Conservation (phyloP, 2,797 vertebrate genomes). For the Sebastes trivittatus region DNA sequence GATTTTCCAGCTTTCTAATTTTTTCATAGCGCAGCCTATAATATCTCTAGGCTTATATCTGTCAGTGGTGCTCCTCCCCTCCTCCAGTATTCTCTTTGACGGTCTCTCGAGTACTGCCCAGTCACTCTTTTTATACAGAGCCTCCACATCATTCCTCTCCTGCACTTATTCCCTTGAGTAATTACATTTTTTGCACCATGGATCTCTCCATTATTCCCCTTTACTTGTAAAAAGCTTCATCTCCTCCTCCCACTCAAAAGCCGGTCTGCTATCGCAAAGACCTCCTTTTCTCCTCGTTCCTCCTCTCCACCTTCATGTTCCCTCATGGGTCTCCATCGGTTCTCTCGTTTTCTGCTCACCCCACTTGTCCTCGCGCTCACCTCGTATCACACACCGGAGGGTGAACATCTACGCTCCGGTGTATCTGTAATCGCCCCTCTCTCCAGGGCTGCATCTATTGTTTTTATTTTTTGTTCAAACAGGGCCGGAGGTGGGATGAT, state of each 20-base stretch:
- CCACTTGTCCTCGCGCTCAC: slow-evolving; percentile 1
- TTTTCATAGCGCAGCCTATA: slow-evolving; percentile 33
- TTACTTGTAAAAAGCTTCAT: slow-evolving; percentile 45
- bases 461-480: slow-evolving; percentile 25
- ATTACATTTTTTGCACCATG: slow-evolving; percentile 53
- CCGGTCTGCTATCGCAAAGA: slow-evolving; percentile 12
- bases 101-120: slow-evolving; percentile 51
- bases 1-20: slow-evolving; percentile 53
- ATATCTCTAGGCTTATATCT: slow-evolving; percentile 50
- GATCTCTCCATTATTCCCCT: slow-evolving; percentile 57
- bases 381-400: neutral
- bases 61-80: slow-evolving; percentile 50
- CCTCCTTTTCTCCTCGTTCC: slow-evolving; percentile 20
- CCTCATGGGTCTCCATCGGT: neutral
- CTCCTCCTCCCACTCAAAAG: slow-evolving; percentile 42
- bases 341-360: neutral
- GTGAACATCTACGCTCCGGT: neutral
- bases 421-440: neutral
- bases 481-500: slow-evolving; percentile 19
- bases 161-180: slow-evolving; percentile 54
- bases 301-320: slow-evolving; percentile 10
- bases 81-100: slow-evolving; percentile 68
- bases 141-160: slow-evolving; percentile 45
- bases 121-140: slow-evolving; percentile 45
- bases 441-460: neutral